Evolutionary conservation across 2,113 vertebrate species (phyloP).

Genomic region (Nannospalax galili): DNA sequence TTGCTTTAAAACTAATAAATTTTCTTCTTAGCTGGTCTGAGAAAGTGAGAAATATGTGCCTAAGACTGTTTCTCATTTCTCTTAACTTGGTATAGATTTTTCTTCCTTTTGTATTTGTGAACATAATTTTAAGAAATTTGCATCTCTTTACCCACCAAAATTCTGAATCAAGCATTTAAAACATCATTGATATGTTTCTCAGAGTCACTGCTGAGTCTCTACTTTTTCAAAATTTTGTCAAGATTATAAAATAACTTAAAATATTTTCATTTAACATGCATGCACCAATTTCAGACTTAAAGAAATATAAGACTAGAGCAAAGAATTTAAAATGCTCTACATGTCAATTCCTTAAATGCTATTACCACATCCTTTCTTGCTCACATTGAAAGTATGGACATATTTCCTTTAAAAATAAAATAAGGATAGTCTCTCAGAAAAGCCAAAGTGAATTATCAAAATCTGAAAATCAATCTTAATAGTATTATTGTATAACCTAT

Average conservation of each 20-base stretch:
- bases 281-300: constrained; percentile 5
- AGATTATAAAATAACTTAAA: not conserved
- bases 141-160: not conserved
- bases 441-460: not conserved
- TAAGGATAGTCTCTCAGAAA: not conserved
- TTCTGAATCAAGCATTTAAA: not conserved
- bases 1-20: not conserved
- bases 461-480: not conserved
- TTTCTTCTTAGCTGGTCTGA: not conserved
- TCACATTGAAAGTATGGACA: not conserved
- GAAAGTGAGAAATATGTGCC: not conserved
- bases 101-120: not conserved
- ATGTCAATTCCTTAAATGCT: not conserved
- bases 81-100: not conserved
- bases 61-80: constrained; percentile 8
- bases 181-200: not conserved
- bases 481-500: not conserved
- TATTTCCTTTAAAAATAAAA: not conserved
- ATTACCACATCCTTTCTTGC: not conserved
- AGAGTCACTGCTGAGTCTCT: not conserved
- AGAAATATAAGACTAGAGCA: constrained; percentile 1
- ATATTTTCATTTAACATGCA: not conserved
- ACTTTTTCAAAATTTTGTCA: not conserved
- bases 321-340: not conserved
- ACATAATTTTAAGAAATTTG: not conserved